Conservation (phyloP, 2,113 vertebrate genomes). For the Todiramphus chloris region DNA sequence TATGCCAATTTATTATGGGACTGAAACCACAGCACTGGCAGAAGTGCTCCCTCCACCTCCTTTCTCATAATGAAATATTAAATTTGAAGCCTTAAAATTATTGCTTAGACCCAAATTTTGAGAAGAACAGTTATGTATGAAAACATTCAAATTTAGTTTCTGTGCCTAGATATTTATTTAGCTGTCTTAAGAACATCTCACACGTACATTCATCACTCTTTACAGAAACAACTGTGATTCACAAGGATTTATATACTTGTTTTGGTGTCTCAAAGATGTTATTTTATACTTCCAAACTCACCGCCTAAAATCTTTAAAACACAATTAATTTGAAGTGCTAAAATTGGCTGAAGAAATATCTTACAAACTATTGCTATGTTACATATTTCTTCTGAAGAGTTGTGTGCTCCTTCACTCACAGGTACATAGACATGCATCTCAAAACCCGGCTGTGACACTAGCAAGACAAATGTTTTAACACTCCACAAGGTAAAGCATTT, state of each 20-base stretch:
- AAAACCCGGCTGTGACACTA: background rate
- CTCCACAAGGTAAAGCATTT: background rate
- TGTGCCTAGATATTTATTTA: background rate
- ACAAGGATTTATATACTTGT: background rate
- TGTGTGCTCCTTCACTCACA: background rate
- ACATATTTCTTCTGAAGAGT: background rate
- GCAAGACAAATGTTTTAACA: background rate
- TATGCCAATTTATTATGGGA: background rate
- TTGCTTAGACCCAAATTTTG: background rate
- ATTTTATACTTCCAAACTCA: background rate
- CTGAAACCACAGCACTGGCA: background rate
- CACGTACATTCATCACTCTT: background rate
- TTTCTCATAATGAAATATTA: slow-evolving; percentile 25
- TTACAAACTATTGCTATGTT: background rate
- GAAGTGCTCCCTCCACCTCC: background rate
- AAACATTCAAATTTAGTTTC: background rate
- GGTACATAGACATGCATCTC: background rate
- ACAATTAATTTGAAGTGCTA: background rate
- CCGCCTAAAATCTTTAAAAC: background rate
- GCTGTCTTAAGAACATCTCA: background rate
- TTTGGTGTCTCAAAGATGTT: background rate
- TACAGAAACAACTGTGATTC: background rate
- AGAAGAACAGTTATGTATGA: background rate
- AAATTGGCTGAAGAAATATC: background rate
- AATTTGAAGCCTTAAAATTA: background rate